Evolutionary conservation across 2,797 vertebrate genomes (phyloP).

Genomic region (Silurus aristotelis): DNA sequence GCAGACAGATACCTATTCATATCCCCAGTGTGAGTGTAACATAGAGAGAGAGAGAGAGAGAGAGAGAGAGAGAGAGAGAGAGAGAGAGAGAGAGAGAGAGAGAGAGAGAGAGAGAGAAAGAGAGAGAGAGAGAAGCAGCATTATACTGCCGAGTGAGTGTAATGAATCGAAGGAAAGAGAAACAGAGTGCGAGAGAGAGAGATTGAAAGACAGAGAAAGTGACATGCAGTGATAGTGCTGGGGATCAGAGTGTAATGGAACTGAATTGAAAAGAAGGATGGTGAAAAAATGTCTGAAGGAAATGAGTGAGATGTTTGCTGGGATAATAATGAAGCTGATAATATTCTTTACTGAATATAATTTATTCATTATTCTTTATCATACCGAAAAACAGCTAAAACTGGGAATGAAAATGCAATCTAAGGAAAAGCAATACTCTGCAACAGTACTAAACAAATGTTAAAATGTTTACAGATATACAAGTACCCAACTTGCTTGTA

Average conservation of each 20-base stretch:
- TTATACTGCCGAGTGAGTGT: neutral
- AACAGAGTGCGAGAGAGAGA: constrained; percentile 45
- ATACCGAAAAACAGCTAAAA: neutral
- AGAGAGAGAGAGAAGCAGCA: constrained; percentile 48
- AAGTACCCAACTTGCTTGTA: neutral
- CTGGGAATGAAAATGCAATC: neutral
- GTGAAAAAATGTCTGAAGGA: neutral
- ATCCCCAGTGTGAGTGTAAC: constrained; percentile 66
- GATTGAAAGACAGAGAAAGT: constrained; percentile 7
- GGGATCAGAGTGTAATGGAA: neutral
- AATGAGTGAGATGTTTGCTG: neutral
- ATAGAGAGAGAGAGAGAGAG: constrained; percentile 19
- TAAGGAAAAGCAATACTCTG: neutral
- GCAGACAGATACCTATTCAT: constrained; percentile 79
- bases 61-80: constrained; percentile 2
- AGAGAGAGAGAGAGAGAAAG: constrained; percentile 42
- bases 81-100: constrained; percentile 53
- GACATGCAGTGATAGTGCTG: neutral
- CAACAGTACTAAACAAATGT: neutral
- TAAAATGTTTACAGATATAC: neutral
- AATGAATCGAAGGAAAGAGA: neutral
- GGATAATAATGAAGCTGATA: neutral
- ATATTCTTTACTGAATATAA: neutral
- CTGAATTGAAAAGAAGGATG: constrained; percentile 33
- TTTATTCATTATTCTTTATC: too few relatives aligned